Evolutionary conservation across 2,888 invertebrate species (phyloP).

Genomic region (Drosophila sordidula): DNA sequence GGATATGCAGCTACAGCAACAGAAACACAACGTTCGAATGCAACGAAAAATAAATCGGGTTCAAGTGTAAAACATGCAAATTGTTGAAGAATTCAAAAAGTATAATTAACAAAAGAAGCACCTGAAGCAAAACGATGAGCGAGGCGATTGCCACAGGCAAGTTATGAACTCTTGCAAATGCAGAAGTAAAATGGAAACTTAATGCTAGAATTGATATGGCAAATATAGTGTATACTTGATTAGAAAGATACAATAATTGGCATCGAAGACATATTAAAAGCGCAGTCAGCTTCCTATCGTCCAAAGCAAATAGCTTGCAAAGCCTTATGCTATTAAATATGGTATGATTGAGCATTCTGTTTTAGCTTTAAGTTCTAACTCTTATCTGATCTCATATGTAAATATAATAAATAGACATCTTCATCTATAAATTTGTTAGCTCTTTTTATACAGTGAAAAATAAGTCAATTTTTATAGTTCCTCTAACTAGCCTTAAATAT

Average conservation of each 20-base stretch:
- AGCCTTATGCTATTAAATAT: not conserved
- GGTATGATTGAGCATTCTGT: not conserved
- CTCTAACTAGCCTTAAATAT: no score
- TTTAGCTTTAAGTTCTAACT: no score
- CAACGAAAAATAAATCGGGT: slow-evolving; percentile 18
- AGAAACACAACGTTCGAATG: slow-evolving; percentile 62
- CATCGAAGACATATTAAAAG: no score
- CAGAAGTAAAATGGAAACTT: slow-evolving; percentile 12
- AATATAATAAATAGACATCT: no score
- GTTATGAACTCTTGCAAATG: not conserved
- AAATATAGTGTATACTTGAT: no score
- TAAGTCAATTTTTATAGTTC: no score
- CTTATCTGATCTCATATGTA: no score
- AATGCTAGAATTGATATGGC: no score
- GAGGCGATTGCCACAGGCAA: slow-evolving; percentile 30
- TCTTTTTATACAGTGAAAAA: no score
- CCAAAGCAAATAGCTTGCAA: not conserved
- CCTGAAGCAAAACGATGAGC: not conserved
- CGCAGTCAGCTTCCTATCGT: no score
- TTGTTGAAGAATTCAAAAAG: not conserved
- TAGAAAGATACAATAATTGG: not conserved
- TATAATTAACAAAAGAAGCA: not conserved
- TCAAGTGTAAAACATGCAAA: slow-evolving; percentile 41
- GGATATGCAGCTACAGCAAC: slow-evolving; percentile 56
- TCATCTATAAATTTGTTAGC: no score